Base-by-base conservation (phyloP, 2,888 invertebrate species). In the Tortricodes alternella region DNA sequence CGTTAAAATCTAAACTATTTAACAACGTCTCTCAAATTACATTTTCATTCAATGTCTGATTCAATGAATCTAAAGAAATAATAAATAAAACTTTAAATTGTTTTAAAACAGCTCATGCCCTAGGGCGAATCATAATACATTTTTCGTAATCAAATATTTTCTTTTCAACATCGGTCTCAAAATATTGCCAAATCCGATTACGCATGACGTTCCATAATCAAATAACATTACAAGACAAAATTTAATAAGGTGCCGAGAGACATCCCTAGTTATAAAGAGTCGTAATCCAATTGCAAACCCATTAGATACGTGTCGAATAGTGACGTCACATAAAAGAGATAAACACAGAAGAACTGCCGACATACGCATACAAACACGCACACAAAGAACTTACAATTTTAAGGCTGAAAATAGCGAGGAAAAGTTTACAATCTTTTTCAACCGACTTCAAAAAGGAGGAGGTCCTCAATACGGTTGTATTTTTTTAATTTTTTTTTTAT, bases 211-310 rank as follows among this genome's bases (percentile, higher is more conserved):
- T 27, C 21, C 55, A 48, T 53, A 58, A 58, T 43, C 53, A 53
- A 58, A 58, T 58, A 53, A 53, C 35, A 43, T 53, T 53, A 50
- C 43, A 37, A 19, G 13, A 53, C 34, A 15, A 2, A 46, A 49
- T 52, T 53, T 57, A 59, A 61, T 51, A 50, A 48, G 50, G 59
- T 48, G 59, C 23, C 16, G 48, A 37, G 52, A 23, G 23, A n/a
- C 46, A 29, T 24, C 41, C 46, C 41, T 16, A 29, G 46, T 24
- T 53, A 50, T 56, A 60, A 60, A 70, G 67, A 68, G 64, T 63
- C 61, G 70, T 85, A 89, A 89, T 88, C 85, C 87, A 84, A 85
- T 89, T 80, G 83, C 65, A 70, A 69, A 73, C 75, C 78, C 78
- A 74, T 82, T 74, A 74, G 64, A 59, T 71, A 78, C 72, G 78